phyloP scores from a whole-genome alignment of 2,113 vertebrate genomes.

The Syrmaticus mikado region DNA sequence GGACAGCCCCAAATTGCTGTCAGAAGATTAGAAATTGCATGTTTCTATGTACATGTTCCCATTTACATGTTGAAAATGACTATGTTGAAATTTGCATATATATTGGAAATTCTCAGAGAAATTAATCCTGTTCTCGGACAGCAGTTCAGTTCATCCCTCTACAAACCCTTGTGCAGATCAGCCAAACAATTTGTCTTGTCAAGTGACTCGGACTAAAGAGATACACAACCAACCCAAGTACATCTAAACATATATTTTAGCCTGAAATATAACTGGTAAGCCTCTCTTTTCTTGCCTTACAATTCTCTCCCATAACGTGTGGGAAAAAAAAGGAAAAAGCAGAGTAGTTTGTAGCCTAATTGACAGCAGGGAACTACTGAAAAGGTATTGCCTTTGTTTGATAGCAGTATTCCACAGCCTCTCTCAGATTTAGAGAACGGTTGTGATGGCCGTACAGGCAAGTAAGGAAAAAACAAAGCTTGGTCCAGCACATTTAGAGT shows the following conservation, averaged over 20 bases:
- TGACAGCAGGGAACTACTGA: neutral
- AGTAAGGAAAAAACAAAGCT: neutral
- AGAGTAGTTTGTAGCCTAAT: neutral
- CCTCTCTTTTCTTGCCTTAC: neutral
- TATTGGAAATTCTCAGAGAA: conserved; percentile 39
- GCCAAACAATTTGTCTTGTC: conserved; percentile 43
- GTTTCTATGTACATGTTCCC: neutral
- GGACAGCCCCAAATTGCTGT: neutral
- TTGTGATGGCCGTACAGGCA: neutral
- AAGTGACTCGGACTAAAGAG: conserved; percentile 20
- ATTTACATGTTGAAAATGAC: neutral
- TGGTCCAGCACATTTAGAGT: neutral
- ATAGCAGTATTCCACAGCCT: neutral
- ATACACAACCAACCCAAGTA: neutral
- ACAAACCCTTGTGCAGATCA: neutral
- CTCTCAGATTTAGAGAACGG: neutral
- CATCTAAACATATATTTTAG: neutral
- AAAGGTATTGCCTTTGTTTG: neutral
- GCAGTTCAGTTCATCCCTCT: conserved; percentile 7
- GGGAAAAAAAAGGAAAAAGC: neutral
- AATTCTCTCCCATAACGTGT: neutral
- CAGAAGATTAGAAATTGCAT: neutral
- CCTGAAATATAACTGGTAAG: neutral
- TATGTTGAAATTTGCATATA: conserved; percentile 40
- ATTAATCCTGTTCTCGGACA: conserved; percentile 8